These are phyloP conservation scores for Sorex maritimensis DNA, from an alignment of 2,797 vertebrate species.

Conservation along the genomic window DNA sequence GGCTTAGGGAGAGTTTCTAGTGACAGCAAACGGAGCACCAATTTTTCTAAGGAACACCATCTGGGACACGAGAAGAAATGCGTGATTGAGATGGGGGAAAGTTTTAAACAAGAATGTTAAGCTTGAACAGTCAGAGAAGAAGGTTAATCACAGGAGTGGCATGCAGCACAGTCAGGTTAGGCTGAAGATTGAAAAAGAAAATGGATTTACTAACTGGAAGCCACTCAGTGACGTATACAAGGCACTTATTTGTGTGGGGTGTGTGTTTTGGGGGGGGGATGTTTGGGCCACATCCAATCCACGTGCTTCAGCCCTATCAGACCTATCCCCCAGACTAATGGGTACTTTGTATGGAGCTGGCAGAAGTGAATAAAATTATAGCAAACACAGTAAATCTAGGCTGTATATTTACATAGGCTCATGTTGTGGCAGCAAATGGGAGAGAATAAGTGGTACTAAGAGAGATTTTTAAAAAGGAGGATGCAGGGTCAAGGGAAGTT, in stretches of 20 bases:
- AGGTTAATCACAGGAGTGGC: not conserved
- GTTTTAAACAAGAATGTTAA: not conserved
- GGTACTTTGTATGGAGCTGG: not conserved
- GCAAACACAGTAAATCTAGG: not conserved
- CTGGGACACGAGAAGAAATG: slow-evolving; percentile 11
- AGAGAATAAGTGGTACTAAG: not conserved
- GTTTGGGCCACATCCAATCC: no score
- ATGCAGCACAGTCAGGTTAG: not conserved
- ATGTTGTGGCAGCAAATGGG: not conserved
- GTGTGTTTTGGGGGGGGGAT: no score
- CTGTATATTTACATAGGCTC: not conserved
- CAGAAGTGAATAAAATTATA: slow-evolving; percentile 28
- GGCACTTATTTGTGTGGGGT: not conserved
- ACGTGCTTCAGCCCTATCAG: no score
- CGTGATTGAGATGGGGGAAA: not conserved
- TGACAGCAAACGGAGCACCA: not conserved
- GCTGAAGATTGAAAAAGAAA: slow-evolving; percentile 42
- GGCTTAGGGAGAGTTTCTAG: not conserved
- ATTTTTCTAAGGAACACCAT: slow-evolving; percentile 37
- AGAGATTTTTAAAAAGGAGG: not conserved
- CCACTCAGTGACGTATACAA: not conserved
- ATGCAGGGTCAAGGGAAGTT: slow-evolving; percentile 3
- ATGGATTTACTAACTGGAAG: slow-evolving; percentile 21
- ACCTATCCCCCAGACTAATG: no score
- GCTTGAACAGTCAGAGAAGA: no score